Percentiles rank a stretch among this genome's conserved stretches.
Conservation (phyloP, 2,888 invertebrate species). For the Rambutsinella grinnellia region DNA sequence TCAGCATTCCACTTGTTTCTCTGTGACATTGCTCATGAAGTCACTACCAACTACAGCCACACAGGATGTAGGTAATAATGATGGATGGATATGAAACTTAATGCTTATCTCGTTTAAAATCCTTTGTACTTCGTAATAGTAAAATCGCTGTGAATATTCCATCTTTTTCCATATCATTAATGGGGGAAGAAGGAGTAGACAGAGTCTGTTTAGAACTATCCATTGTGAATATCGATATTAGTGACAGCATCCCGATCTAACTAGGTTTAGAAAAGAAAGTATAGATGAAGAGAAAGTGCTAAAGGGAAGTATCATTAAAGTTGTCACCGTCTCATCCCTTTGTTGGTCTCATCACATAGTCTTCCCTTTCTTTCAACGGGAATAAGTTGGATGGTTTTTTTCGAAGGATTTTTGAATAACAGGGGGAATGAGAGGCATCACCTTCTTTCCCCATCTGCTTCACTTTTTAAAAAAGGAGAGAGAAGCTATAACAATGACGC, state of each 20-base stretch:
- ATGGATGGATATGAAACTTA: conserved; percentile 42
- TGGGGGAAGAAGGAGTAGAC: not conserved
- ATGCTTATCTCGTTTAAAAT: conserved; percentile 11
- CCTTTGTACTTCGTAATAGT: conserved; percentile 12
- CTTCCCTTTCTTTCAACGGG: conserved; percentile 17
- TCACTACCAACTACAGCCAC: not conserved
- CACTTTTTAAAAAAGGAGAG: conserved; percentile 8
- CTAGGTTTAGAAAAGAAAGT: not conserved
- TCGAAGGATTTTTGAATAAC: conserved; percentile 30
- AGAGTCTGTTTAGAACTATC: not conserved
- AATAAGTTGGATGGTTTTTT: conserved; percentile 14
- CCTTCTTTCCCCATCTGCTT: conserved; percentile 18
- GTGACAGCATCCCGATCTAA: too few species aligned
- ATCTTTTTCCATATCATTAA: not conserved
- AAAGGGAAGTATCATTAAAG: conserved; percentile 54
- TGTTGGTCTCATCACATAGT: conserved; percentile 43
- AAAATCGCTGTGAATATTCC: conserved; percentile 26
- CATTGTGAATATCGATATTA: not conserved
- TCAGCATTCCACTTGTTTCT: not conserved
- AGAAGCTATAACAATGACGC: not conserved
- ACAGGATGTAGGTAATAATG: conserved; percentile 50
- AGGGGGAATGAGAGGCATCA: conserved; percentile 31
- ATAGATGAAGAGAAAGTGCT: conserved; percentile 29
- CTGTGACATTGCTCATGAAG: not conserved
- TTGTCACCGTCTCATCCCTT: conserved; percentile 42